phyloP scores from a whole-genome alignment of 2,797 vertebrate genomes.

The Eulemur mongoz region DNA sequence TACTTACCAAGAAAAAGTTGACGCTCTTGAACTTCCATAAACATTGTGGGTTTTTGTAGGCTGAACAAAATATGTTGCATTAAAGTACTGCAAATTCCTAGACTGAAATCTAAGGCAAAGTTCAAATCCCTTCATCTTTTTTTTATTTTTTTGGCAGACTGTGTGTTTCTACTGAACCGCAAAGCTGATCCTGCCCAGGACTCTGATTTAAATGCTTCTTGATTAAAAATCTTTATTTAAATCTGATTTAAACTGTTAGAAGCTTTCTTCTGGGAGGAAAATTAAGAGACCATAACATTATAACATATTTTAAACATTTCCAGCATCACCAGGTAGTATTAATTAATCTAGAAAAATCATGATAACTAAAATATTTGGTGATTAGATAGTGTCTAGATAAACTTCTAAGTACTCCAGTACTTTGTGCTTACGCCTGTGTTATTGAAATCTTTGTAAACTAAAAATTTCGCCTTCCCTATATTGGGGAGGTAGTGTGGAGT shows the following conservation, averaged over 20 bases:
- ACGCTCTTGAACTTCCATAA: conserved; percentile 32
- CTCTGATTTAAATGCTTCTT: conserved; percentile 33
- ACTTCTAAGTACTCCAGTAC: neutral
- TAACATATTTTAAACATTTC: conserved; percentile 24
- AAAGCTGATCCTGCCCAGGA: conserved; percentile 44
- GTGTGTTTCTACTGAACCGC: conserved; percentile 60
- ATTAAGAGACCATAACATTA: neutral
- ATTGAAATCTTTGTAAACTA: neutral
- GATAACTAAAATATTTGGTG: conserved; percentile 5
- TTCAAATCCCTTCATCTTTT: conserved; percentile 58
- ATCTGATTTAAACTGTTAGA: conserved; percentile 26
- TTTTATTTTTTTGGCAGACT: conserved; percentile 46
- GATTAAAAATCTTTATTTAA: conserved; percentile 53
- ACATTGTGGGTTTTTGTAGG: conserved; percentile 34
- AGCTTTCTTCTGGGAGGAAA: neutral
- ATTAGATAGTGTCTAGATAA: neutral
- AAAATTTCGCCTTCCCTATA: neutral
- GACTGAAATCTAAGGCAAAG: conserved; percentile 80
- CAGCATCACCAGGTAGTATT: neutral
- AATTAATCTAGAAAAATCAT: neutral
- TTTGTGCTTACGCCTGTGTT: neutral
- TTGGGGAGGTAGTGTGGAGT: neutral
- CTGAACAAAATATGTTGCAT: conserved; percentile 44
- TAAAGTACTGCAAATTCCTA: conserved; percentile 61
- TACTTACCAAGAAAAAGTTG: conserved; percentile 3